phyloP scores from a whole-genome alignment of 1,140 invertebrate genomes.

The Magallana angulata region DNA sequence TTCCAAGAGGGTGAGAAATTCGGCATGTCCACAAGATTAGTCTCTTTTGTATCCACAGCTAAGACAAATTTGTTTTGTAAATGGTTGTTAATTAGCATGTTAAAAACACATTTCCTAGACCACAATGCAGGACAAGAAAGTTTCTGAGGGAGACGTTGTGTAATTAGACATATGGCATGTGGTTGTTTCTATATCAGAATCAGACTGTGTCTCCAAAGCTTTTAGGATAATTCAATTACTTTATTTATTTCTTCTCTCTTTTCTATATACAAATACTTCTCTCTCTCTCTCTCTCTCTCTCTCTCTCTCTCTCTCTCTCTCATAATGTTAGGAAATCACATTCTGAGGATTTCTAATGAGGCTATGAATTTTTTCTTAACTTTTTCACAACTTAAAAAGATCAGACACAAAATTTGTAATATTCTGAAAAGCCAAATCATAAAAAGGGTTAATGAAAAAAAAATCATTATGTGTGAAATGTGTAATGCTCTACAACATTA shows the following conservation, averaged over 20 bases:
- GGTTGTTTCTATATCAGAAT: conserved; percentile 5
- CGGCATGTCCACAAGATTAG: conserved; percentile 5
- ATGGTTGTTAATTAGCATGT: conserved; percentile 37
- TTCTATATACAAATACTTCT: background rate
- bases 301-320: no score
- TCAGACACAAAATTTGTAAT: no score
- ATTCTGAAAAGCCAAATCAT: background rate
- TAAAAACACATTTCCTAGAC: conserved; percentile 39
- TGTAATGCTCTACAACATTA: background rate
- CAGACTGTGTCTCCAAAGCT: background rate
- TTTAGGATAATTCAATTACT: background rate
- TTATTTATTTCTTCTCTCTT: background rate
- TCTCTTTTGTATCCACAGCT: conserved; percentile 11
- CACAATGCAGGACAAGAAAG: background rate
- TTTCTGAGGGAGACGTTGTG: conserved; percentile 12
- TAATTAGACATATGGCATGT: conserved; percentile 30
- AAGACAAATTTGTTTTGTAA: conserved; percentile 39
- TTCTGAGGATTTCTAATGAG: no score
- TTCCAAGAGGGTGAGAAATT: background rate
- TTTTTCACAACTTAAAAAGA: no score
- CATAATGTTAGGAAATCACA: no score
- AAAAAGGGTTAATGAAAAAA: background rate
- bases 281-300: no score
- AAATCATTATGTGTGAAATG: background rate
- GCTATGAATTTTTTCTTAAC: no score